Conservation (phyloP, 2,888 invertebrate species). For the Idaea dimidiata region DNA sequence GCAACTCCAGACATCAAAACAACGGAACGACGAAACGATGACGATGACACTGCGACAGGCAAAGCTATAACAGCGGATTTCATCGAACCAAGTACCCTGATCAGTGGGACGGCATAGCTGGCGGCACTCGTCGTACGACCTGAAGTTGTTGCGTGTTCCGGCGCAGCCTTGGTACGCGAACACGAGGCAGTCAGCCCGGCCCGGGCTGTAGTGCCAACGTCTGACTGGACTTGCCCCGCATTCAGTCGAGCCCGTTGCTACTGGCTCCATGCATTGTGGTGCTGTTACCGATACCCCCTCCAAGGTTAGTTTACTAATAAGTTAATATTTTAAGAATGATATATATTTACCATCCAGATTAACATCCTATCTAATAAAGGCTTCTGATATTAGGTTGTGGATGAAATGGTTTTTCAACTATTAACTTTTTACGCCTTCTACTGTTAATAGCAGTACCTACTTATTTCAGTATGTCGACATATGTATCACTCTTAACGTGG, state of each 20-base stretch:
- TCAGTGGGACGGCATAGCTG: conserved; percentile 40
- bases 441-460: no score
- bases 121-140: conserved; percentile 85
- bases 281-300: conserved; percentile 45
- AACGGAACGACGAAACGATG: conserved; percentile 6
- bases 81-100: conserved; percentile 28
- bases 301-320: not conserved
- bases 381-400: no score
- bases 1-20: conserved; percentile 16
- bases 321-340: no score
- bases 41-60: conserved; percentile 14
- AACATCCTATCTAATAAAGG: no score
- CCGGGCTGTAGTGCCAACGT: conserved; percentile 88
- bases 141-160: conserved; percentile 93
- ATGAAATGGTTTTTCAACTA: no score
- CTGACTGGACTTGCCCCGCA: conserved; percentile 59
- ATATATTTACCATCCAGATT: no score
- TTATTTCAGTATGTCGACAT: no score
- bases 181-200: conserved; percentile 85
- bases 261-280: conserved; percentile 54
- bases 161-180: conserved; percentile 94
- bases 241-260: conserved; percentile 39
- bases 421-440: no score
- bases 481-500: no score
- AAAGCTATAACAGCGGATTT: conserved; percentile 23